Conservation (phyloP, 2,888 invertebrate species). For the Cantharis rufa region DNA sequence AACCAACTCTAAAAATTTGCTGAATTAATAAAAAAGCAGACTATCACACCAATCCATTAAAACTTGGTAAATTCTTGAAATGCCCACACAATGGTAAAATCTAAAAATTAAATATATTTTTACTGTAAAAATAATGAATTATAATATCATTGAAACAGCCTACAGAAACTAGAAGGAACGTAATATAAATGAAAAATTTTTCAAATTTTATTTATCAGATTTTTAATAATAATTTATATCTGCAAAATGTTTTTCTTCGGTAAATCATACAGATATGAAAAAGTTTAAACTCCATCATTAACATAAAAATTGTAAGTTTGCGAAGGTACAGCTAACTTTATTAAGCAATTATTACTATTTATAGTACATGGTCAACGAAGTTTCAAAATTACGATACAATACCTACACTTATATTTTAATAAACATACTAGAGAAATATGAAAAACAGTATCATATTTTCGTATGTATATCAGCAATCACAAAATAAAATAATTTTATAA, state of each 20-base stretch:
- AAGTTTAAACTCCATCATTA: background rate
- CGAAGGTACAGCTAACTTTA: background rate
- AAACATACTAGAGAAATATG: background rate
- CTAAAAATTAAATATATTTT: too few species aligned
- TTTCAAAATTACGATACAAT: background rate
- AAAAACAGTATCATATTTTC: background rate
- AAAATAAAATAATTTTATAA: background rate
- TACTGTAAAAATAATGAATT: too few species aligned
- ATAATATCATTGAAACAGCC: too few species aligned
- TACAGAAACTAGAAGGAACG: too few species aligned
- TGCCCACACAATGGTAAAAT: too few species aligned
- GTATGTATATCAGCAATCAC: background rate
- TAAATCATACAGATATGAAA: background rate
- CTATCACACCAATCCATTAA: too few species aligned
- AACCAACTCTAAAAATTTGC: too few species aligned
- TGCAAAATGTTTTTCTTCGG: too few species aligned
- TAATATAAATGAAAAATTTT: too few species aligned
- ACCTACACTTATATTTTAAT: background rate
- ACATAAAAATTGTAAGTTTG: background rate
- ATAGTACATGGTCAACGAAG: background rate
- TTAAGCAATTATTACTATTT: background rate
- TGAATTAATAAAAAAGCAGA: too few species aligned
- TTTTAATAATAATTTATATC: background rate
- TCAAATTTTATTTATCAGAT: too few species aligned
- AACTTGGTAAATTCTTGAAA: too few species aligned